Base-by-base conservation (phyloP, 1,140 invertebrate species). In the Muscidifurax raptorellus region DNA sequence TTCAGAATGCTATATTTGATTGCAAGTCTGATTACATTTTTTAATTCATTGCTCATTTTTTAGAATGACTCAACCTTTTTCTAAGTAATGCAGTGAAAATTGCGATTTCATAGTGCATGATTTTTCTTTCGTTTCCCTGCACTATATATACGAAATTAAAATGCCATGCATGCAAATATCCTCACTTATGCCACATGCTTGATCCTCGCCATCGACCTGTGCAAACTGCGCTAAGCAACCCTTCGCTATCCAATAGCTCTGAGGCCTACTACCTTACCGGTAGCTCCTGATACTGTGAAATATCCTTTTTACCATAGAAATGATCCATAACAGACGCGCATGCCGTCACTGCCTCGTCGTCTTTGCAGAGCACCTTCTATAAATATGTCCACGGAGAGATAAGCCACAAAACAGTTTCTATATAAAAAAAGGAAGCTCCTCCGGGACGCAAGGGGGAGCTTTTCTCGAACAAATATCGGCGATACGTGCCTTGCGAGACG, bases 231-330 rank as follows among this genome's bases (percentile, higher is more conserved):
- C 52, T 22, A 22, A 64, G 22, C 30, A 80, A 44, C 9, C 28
- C 69, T 66, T 25, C 72, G 10, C 66, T 66, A 83, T 64, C 76
- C 47, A 83, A 25, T 28, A 67, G 74, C 74, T 27, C 4, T n/a
- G 74, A 40, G 47, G n/a, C 71, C 69, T 64, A 66, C 69, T 64
- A 66, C 22, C 47, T 27, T 69, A 30, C 47, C 30, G 27, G 69
- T 47, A 27, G 67, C 25, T 28, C 12, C 27, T 47, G 27, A 64
- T 12, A 64, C 67, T 15, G 36, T 13, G 36, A 77, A 77, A 67
- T 83, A 40, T 79, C 78, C 77, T 76, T 30, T 59, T 84, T 84
- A 84, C 78, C 69, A 84, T 84, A 36, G 47, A 71, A 84, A 84
- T 66, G 77, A 40, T 80, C 77, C 67, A 75, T 75, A 30, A 74